Percentiles rank a stretch among this genome's conserved stretches.
Evolutionary conservation across 2,797 vertebrate genomes (phyloP).

Genomic region (Miichthys miiuy): DNA sequence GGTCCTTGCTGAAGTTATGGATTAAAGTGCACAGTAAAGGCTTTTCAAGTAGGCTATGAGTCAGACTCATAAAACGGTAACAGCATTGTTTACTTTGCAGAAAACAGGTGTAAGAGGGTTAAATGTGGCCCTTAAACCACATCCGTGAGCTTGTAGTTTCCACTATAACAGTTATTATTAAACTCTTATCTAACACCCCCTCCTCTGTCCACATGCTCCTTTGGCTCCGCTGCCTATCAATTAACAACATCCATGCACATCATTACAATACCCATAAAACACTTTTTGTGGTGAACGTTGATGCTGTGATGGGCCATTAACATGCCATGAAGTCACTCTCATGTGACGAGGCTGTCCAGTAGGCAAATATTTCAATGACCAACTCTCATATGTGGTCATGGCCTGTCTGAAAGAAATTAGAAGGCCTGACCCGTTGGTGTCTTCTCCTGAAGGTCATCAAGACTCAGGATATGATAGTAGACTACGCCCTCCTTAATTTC

Average conservation of each 20-base stretch:
- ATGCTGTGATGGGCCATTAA: constrained; percentile 21
- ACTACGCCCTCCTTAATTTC: too few species aligned
- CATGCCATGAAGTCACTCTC: constrained; percentile 4
- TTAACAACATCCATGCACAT: constrained; percentile 59
- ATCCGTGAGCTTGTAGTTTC: constrained; percentile 77
- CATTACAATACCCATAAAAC: constrained; percentile 54
- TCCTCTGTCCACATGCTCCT: constrained; percentile 10
- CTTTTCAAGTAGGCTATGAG: constrained; percentile 63
- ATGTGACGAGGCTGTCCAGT: background rate
- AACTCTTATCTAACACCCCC: constrained; percentile 59
- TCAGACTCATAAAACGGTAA: constrained; percentile 75
- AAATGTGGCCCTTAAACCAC: constrained; percentile 73
- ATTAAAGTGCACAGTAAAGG: constrained; percentile 46
- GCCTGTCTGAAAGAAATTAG: background rate
- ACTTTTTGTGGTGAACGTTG: constrained; percentile 24
- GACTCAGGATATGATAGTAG: too few species aligned
- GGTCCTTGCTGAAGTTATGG: constrained; percentile 43
- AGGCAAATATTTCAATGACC: background rate
- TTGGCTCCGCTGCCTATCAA: constrained; percentile 49
- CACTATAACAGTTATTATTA: constrained; percentile 79
- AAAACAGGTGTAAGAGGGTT: constrained; percentile 77
- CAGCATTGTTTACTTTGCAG: constrained; percentile 79
- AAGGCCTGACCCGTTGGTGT: too few species aligned
- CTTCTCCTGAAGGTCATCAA: too few species aligned
- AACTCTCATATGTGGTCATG: background rate